A percentile compares a stretch with the other conserved stretches of the same genome.
phyloP scores from a whole-genome alignment of 2,888 invertebrate species.

The Melieria omissa region DNA sequence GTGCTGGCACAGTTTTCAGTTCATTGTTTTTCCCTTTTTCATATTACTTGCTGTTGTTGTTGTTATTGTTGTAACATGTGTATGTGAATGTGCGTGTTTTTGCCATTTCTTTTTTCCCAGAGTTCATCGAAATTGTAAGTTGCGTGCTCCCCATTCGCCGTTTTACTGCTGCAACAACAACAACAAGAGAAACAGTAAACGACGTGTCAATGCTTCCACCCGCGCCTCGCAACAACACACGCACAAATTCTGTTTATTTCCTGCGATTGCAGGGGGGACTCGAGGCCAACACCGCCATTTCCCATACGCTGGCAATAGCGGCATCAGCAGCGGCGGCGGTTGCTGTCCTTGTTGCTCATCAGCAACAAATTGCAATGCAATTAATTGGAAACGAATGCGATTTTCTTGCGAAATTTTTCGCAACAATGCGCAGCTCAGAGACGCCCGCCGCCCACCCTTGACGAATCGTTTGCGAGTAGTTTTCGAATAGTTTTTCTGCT shows the following conservation, averaged over 20 bases:
- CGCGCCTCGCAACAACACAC: neutral
- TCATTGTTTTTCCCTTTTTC: constrained; percentile 23
- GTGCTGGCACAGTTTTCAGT: constrained; percentile 38
- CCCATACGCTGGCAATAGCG: neutral
- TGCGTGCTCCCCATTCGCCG: constrained; percentile 15
- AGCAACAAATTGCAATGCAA: constrained; percentile 43
- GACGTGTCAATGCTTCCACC: too few relatives aligned
- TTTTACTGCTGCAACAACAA: neutral
- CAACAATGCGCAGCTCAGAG: constrained; percentile 12
- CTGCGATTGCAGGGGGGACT: neutral
- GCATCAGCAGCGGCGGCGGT: neutral
- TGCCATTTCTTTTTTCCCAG: constrained; percentile 35
- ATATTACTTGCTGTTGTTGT: constrained; percentile 13
- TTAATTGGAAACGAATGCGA: constrained; percentile 48
- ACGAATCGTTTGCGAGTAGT: too few relatives aligned
- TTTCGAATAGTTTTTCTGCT: too few relatives aligned
- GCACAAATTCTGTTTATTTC: neutral
- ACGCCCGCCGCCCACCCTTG: too few relatives aligned
- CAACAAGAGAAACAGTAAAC: neutral
- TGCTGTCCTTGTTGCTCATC: constrained; percentile 34
- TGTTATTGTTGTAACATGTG: neutral
- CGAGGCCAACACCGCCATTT: too few relatives aligned
- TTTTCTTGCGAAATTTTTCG: constrained; percentile 41
- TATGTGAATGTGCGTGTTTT: neutral
- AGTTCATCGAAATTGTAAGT: constrained; percentile 51